Evolutionary conservation across 1,140 invertebrate genomes (phyloP), one percentile per base, ranked within the genome.

Genomic region (Brachionus rotundiformis): DNA sequence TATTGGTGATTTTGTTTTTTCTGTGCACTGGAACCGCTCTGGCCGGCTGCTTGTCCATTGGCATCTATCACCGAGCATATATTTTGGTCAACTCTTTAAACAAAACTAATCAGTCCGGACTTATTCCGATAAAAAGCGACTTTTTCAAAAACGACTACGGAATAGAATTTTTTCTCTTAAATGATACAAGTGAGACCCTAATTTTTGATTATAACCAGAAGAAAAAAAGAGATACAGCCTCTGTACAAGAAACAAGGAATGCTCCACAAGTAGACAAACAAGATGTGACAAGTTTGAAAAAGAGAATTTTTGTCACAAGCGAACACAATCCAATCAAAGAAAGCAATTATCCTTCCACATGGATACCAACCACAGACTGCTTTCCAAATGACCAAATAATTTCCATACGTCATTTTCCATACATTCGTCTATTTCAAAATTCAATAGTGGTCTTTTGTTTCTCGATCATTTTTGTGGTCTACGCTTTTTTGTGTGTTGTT

Each of bases 341-440:
- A 7, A 19, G 41, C 36, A 73, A 73, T 73, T 19, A 25, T 23
- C 7, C 68, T 7, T 73, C 39, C 7, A 27, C 16, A 23, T 79
- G 76, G 76, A 79, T 79, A 3, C 76, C 76, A 2, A 79, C 76
- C 11, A 59, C 47, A 10, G 19, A 79, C 33, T 79, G 76, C 36
- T 79, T 79, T 39, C 76, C 76, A 7, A 79, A 79, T 25, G 76
- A 79, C 23, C 47, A 63, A 79, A 16, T 79, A 27, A 79, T 79
- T 41, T 59, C 47, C 16, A 79, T 79, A 13, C n/a, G 54, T 23
- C 8, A 2, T 25, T 79, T 79, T 41, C 59, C 76, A 2, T 61
- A 59, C 25, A 79, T 79, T 11, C 44, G 76, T n/a, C 25, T 79
- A 10, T 54, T 63, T 54, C 76, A 79, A 63, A 79, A 79, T 79